Evolutionary conservation across 2,113 vertebrate genomes (phyloP).

Genomic region (Balaeniceps rex): DNA sequence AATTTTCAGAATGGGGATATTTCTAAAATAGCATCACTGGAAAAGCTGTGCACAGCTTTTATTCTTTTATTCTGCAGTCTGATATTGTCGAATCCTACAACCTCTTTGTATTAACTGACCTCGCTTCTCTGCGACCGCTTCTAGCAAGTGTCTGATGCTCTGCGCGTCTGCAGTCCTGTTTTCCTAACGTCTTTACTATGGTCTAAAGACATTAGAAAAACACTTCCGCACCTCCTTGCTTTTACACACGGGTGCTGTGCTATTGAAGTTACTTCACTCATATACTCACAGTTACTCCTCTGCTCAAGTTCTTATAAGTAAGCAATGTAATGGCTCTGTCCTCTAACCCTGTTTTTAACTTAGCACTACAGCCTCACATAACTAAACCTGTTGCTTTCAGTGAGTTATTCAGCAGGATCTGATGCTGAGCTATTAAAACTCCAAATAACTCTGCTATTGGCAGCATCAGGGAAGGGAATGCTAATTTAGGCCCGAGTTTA

Average conservation of each 20-base stretch:
- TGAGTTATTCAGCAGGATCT: background rate
- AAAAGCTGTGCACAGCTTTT: background rate
- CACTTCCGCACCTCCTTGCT: background rate
- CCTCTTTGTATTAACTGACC: background rate
- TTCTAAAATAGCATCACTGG: background rate
- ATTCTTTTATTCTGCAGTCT: background rate
- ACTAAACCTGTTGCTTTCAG: background rate
- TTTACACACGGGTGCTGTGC: background rate
- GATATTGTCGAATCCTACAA: background rate
- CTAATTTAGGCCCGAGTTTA: background rate
- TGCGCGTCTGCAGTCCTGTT: background rate
- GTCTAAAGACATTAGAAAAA: background rate
- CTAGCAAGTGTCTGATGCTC: background rate
- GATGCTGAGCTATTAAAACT: background rate
- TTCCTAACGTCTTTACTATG: background rate
- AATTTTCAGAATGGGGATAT: background rate
- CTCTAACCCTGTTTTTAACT: background rate
- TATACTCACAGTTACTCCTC: background rate
- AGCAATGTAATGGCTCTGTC: background rate
- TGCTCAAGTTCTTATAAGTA: background rate
- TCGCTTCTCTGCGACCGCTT: background rate
- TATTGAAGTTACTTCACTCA: background rate
- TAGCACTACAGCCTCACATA: background rate
- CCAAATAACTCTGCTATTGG: background rate
- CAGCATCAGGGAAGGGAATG: background rate